Base-by-base conservation (phyloP, 2,113 vertebrate genomes). In the Istiophorus platypterus region DNA sequence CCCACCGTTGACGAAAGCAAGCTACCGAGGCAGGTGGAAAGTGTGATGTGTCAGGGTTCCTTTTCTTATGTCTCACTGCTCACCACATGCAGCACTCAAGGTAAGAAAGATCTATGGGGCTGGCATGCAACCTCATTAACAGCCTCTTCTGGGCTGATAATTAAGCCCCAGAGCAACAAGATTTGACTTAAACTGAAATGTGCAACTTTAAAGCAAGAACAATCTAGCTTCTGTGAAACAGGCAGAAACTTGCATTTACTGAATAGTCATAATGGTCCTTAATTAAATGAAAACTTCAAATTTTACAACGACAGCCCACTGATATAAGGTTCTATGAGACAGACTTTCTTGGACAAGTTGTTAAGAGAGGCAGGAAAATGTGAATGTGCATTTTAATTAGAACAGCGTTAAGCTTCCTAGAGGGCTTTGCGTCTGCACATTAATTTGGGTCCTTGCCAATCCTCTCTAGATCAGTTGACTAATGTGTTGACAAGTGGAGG, bases 401-500 rank as follows among this genome's bases (percentile, higher is more conserved):
- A 82, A 34, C 27, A 12, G 78, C 63, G 74, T 85, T 89, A 91
- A 92, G 85, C 87, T 89, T 92, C 90, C 89, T 88, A 69, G 49
- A 87, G 91, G 93, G 90, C 86, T 92, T 89, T 89, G 74, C 87
- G 90, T 88, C 88, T 81, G 76, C 82, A 83, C 88, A 87, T 88
- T 93, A 87, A 94, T 94, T 92, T 93, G 91, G 85, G 85, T 79
- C 91, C 86, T 82, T 65, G 90, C 91, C 91, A 93, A 89, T 88
- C 80, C 90, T 88, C 89, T 84, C 77, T 86, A 81, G 78, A 91
- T 91, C 93, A 88, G 84, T 89, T 87, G 87, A 82, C 87, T 86
- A 79, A 84, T 88, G 86, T 86, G 81, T 93, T 92, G 92, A 94
- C 90, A 89, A 88, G 85, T 76, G 78, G 71, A 79, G 84, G 78